These are phyloP conservation scores for Lepidurus arcticus DNA, from an alignment of 1,140 invertebrate species.

Conservation along the genomic window DNA sequence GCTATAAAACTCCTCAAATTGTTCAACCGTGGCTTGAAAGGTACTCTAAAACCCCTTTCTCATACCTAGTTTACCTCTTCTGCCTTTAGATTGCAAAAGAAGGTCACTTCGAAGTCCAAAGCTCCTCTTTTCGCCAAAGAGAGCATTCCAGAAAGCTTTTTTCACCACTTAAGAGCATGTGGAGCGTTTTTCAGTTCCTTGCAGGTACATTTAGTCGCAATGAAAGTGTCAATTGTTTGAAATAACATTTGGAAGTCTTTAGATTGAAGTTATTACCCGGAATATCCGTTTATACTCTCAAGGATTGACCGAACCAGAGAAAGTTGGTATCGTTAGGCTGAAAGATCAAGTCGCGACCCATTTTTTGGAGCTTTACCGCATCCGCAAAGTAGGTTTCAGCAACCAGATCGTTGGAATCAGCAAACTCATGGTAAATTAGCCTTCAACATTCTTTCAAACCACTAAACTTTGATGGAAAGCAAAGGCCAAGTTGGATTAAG, in stretches of 20 bases:
- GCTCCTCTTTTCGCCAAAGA: neutral
- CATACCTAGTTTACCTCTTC: neutral
- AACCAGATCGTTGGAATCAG: conserved; percentile 38
- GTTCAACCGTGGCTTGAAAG: neutral
- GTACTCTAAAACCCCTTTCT: neutral
- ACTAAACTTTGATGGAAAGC: conserved; percentile 37
- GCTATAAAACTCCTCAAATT: conserved; percentile 51
- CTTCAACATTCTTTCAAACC: neutral
- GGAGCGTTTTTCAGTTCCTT: neutral
- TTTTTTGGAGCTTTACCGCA: conserved; percentile 41
- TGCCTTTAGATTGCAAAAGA: neutral
- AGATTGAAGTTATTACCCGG: neutral
- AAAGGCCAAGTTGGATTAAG: conserved; percentile 17
- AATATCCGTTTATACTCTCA: neutral
- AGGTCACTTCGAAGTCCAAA: neutral
- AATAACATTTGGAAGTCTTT: neutral
- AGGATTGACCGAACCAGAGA: neutral
- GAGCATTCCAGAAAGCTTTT: neutral
- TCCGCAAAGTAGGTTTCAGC: conserved; percentile 48
- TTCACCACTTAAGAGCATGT: neutral
- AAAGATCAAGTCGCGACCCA: conserved; percentile 17
- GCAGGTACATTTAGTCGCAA: neutral
- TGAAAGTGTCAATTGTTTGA: neutral
- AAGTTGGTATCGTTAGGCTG: neutral
- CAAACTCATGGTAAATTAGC: conserved; percentile 42